Evolutionary conservation across 2,797 vertebrate genomes (phyloP), one percentile per base, ranked within the genome.

Genomic region (Holocentrus rufus): DNA sequence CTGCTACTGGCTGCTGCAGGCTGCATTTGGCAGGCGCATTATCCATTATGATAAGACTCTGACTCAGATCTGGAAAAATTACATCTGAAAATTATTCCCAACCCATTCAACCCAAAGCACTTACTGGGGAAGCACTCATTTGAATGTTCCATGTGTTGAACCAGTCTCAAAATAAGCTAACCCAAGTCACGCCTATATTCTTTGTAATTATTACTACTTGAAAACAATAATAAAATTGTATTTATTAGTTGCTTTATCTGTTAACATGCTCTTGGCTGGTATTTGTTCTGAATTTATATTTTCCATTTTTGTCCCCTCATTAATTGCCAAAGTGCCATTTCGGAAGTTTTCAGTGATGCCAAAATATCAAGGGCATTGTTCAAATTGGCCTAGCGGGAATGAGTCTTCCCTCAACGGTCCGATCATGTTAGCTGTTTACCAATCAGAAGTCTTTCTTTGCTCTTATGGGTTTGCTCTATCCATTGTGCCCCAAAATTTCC

Each of bases 1-100:
- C 65, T 75, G 88, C 93, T 93, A 87, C 92, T 88, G 89, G 90
- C 88, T 89, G 83, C 84, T 78, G 58, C 63, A 53, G 81, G 77
- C 18, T 84, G 8, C 1, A 63, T 65, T 67, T 30, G 25, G 42
- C 13, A 20, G 71, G 64, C 18, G 22, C 23, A 39, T 63, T 3
- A 9, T 39, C n/a, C 2, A 13, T 11, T 2, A 39, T 65, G 22
- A 54, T 0, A 25, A 81, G 65, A 79, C 71, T 73, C 18, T 4
- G 0, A 13, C 18, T 72, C 11, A 1, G 55, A 47, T 56, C 42
- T 67, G 78, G 54, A 49, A 70, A 74, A 72, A 52, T 1, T 0
- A 17, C 2, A 22, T 62, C 22, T 42, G 2, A 10, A 20, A 55
- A 23, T 18, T 0, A 2, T 55, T 49, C 36, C 4, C n/a, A 57